Evolutionary conservation across 1,140 invertebrate genomes (phyloP).

Genomic region (Colletes latitarsis): DNA sequence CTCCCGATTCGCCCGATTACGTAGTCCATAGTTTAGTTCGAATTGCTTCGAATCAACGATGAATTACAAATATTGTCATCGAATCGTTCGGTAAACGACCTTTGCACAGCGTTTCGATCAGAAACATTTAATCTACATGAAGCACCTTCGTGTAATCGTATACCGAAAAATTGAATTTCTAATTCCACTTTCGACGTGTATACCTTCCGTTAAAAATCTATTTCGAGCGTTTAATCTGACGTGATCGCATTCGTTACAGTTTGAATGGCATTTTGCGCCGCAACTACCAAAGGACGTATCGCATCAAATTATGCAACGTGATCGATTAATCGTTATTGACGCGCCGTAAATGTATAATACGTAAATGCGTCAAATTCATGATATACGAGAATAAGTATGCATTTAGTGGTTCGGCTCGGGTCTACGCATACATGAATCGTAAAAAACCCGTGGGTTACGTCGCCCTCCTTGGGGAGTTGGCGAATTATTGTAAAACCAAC

Average conservation of each 20-base stretch:
- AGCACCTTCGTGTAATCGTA: neutral
- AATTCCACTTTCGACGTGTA: neutral
- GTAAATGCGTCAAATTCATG: neutral
- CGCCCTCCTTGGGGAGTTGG: neutral
- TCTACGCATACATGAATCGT: neutral
- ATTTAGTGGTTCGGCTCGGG: neutral
- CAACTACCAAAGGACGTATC: no score
- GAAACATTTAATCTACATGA: neutral
- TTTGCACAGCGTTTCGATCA: neutral
- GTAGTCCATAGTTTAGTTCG: slow-evolving; percentile 29
- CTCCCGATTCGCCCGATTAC: slow-evolving; percentile 21
- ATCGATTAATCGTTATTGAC: slow-evolving; percentile 6
- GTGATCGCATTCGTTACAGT: no score
- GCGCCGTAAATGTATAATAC: no score
- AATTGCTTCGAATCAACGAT: slow-evolving; percentile 23
- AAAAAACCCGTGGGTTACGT: neutral
- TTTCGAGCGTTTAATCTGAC: no score
- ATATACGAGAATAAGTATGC: neutral
- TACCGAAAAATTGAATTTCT: no score
- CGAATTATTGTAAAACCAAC: neutral
- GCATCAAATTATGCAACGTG: neutral
- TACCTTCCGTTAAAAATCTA: no score
- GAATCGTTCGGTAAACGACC: slow-evolving; percentile 16
- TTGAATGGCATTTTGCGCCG: no score
- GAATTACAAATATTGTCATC: slow-evolving; percentile 27